Conservation (phyloP, 2,797 vertebrate species). For the Myiotriccus ornatus region DNA sequence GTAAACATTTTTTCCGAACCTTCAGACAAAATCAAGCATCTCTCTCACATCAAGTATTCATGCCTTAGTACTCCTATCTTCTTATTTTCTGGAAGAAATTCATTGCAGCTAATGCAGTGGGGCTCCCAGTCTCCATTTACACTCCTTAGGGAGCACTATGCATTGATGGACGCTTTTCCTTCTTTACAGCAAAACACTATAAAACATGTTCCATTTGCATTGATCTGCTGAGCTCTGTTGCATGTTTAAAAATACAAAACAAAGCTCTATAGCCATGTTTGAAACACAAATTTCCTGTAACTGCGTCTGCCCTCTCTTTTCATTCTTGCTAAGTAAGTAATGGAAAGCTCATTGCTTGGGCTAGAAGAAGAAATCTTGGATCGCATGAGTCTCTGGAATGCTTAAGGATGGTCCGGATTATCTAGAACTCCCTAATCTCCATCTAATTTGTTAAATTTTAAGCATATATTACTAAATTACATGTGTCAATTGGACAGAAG, state of each 20-base stretch:
- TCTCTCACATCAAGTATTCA: not conserved
- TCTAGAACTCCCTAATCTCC: not conserved
- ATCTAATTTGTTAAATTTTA: not conserved
- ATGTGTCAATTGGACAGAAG: not conserved
- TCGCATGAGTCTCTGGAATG: not conserved
- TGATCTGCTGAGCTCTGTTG: conserved; percentile 18
- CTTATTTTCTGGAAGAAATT: conserved; percentile 23
- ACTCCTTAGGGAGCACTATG: conserved; percentile 10
- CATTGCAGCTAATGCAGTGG: conserved; percentile 24
- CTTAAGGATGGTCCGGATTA: not conserved
- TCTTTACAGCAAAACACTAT: conserved; percentile 28
- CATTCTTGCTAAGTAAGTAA: not conserved
- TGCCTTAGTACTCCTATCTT: not conserved
- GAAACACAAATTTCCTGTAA: conserved; percentile 12
- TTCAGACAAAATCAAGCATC: not conserved
- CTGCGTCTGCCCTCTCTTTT: not conserved
- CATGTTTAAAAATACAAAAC: conserved; percentile 12
- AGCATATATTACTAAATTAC: not conserved
- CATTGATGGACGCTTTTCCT: conserved; percentile 13
- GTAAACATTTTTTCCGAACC: not conserved
- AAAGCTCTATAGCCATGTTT: not conserved
- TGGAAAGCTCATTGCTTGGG: not conserved
- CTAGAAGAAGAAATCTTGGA: not conserved
- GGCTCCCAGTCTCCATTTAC: conserved; percentile 43
- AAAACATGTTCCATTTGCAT: conserved; percentile 44